Evolutionary conservation across 2,888 invertebrate species (phyloP), one percentile per base, ranked within the genome.

Genomic region (Muscina levida): DNA sequence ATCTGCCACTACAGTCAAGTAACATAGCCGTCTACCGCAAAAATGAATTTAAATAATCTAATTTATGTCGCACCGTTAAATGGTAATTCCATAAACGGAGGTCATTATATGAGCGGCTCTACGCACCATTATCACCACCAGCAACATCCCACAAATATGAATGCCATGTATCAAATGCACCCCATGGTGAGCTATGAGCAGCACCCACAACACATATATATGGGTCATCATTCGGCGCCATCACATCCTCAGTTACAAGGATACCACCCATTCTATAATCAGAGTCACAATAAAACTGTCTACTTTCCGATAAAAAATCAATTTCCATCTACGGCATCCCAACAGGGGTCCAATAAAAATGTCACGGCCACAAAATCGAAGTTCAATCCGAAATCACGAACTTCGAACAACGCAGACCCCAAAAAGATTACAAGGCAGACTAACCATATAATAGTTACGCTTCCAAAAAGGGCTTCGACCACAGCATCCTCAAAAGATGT

Each of bases 1-100:
- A 37, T 10, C 42, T 31, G 15, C n/a, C 65, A 24, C 6, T 10
- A 46, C 26, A 67, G 15, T 8, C 17, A 15, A 48, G 37, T 13
- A 67, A 68, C 67, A 24, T 22, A 42, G 68, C 31, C 3, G 31
- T 8, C 31, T 8, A 31, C 31, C 31, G 11, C 26, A 26, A 26
- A 1, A 66, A 68, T 56, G 53, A 22, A 68, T n/a, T 11, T 56
- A n/a, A 68, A 68, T 15, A 53, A 42, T 11, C n/a, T 56, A 1
- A 24, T 68, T 39, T 68, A 53, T 42, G 53, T 68, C 15, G 39
- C 62, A 17, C 10, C 15, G 4, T 22, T 37, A 15, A 26, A 48
- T 46, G 24, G 15, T 10, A 26, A 26, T 19, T 11, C 5, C 22
- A 26, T 11, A 19, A 67, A 22, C 22, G 39, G n/a, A 6, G 13